phyloP scores from a whole-genome alignment of 2,113 vertebrate genomes.

The Microcebus jonahi region DNA sequence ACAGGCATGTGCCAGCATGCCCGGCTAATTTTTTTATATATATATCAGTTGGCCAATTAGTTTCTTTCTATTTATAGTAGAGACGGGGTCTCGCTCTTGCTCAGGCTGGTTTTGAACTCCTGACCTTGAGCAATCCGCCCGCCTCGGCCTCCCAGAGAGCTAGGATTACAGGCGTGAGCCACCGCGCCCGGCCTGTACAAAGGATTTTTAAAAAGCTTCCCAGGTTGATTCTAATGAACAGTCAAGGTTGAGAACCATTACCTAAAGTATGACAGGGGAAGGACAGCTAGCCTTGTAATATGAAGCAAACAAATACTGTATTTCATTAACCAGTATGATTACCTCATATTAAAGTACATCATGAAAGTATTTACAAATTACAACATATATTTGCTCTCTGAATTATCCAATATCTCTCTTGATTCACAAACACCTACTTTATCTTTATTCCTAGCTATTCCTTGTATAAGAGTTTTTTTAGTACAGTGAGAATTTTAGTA shows the following conservation, averaged over 20 bases:
- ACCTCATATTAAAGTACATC: not conserved
- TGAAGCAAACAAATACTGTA: not conserved
- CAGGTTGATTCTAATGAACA: not conserved
- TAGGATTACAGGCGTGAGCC: too few relatives aligned
- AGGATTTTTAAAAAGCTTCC: not conserved
- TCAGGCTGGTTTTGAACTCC: too few relatives aligned
- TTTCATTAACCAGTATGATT: not conserved
- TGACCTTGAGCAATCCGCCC: too few relatives aligned
- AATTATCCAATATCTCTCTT: not conserved
- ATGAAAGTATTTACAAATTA: conserved; percentile 31
- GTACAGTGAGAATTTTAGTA: not conserved
- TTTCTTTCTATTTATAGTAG: too few relatives aligned
- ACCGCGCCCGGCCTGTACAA: too few relatives aligned
- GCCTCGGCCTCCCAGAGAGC: too few relatives aligned
- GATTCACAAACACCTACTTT: not conserved
- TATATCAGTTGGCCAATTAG: too few relatives aligned
- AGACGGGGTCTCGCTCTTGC: too few relatives aligned
- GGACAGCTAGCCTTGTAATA: not conserved
- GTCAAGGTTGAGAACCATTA: not conserved
- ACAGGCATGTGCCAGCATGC: too few relatives aligned
- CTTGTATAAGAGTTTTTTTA: not conserved
- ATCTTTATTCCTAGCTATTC: not conserved
- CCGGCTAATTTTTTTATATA: too few relatives aligned
- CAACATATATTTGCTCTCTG: not conserved
- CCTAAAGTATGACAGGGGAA: not conserved